A percentile compares a stretch with the other conserved stretches of the same genome.
Conservation (phyloP, 1,140 invertebrate genomes). For the Venustaconcha ellipsiformis region DNA sequence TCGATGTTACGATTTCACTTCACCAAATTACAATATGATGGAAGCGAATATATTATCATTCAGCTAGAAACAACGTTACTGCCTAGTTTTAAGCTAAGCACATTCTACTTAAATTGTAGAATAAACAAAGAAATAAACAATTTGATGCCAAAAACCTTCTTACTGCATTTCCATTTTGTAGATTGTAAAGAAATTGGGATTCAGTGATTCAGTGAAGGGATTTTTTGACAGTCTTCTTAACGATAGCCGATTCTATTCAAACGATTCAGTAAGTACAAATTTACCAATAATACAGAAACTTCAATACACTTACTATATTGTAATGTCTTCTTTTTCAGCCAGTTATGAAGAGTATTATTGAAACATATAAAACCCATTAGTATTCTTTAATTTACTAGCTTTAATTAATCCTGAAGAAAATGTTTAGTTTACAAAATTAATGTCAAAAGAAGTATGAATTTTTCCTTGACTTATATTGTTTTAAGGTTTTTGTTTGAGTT, state of each 20-base stretch:
- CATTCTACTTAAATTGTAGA: neutral
- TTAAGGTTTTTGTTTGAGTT: too few species aligned
- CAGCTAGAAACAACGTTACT: neutral
- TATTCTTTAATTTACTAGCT: too few species aligned
- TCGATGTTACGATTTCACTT: too few species aligned
- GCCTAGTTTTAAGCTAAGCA: neutral
- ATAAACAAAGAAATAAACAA: neutral
- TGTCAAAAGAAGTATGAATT: too few species aligned
- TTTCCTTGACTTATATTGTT: too few species aligned
- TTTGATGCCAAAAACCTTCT: neutral
- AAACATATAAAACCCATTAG: too few species aligned
- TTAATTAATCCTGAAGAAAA: too few species aligned
- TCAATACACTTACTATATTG: too few species aligned
- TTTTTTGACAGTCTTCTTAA: conserved; percentile 35
- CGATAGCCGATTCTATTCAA: conserved; percentile 32
- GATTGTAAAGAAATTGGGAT: conserved; percentile 30
- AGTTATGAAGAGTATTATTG: too few species aligned
- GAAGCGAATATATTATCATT: neutral
- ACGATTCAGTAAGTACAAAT: conserved; percentile 36
- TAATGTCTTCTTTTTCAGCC: too few species aligned
- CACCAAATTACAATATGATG: neutral
- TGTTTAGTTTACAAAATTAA: too few species aligned
- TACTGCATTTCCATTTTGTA: conserved; percentile 4
- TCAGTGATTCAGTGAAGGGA: conserved; percentile 32
- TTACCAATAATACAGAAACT: too few species aligned